These are phyloP conservation scores for Cantharis lateralis DNA, from an alignment of 2,888 invertebrate species.

Conservation along the genomic window DNA sequence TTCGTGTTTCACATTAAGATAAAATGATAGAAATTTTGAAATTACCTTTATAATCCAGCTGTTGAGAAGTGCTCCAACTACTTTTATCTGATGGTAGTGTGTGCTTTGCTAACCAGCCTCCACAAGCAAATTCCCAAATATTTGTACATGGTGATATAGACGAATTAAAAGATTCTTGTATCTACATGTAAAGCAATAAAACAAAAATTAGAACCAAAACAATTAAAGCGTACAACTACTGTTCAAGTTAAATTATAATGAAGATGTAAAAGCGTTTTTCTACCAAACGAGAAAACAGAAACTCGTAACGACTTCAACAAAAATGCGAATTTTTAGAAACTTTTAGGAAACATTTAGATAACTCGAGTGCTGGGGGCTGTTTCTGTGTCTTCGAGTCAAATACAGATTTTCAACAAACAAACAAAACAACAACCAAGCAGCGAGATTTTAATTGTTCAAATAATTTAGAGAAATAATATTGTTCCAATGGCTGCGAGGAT, in stretches of 20 bases:
- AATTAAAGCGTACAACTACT: not conserved
- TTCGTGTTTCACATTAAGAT: not conserved
- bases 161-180: slow-evolving; percentile 55
- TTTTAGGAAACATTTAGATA: no score
- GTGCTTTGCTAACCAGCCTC: slow-evolving; percentile 57
- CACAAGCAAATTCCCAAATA: slow-evolving; percentile 59
- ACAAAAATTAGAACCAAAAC: not conserved
- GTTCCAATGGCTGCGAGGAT: no score
- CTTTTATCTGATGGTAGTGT: slow-evolving; percentile 55
- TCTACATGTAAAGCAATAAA: slow-evolving; percentile 47
- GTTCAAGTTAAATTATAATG: not conserved
- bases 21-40: not conserved
- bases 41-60: slow-evolving; percentile 53
- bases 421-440: no score
- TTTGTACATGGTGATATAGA: slow-evolving; percentile 59
- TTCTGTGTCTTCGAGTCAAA: no score
- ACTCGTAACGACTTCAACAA: no score
- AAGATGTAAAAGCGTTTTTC: no score
- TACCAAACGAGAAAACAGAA: no score
- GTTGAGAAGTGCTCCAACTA: slow-evolving; percentile 55
- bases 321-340: no score
- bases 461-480: no score
- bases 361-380: no score
- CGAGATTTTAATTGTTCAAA: no score
- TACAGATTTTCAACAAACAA: no score